Evolutionary conservation across 2,888 invertebrate species (phyloP).

Genomic region (Nomada goodeniana): DNA sequence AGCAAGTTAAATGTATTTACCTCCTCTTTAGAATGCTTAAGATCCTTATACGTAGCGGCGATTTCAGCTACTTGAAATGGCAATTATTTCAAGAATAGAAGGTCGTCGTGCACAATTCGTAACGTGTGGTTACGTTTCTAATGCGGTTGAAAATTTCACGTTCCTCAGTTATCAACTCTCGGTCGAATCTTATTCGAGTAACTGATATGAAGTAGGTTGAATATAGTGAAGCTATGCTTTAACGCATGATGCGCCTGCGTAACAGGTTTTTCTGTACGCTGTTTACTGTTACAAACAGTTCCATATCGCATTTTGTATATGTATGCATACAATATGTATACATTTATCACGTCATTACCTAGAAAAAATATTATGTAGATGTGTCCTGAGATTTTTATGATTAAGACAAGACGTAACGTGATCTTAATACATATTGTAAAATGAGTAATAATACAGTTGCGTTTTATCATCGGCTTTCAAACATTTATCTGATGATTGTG

Average conservation of each 20-base stretch:
- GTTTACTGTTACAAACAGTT: slow-evolving; percentile 8
- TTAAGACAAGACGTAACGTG: too few relatives aligned
- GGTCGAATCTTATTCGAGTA: slow-evolving; percentile 23
- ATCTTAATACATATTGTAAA: neutral
- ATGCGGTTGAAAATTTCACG: neutral
- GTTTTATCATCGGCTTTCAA: neutral
- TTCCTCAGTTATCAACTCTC: slow-evolving; percentile 17
- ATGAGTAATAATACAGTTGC: neutral
- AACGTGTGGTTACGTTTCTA: neutral
- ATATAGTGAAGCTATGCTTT: slow-evolving; percentile 8
- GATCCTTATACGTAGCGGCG: neutral
- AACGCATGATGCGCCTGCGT: slow-evolving; percentile 49
- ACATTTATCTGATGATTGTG: neutral
- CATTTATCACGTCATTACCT: neutral
- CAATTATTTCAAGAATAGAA: neutral
- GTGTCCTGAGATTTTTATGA: neutral
- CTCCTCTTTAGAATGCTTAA: slow-evolving; percentile 36
- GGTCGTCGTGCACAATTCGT: neutral
- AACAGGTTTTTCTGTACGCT: neutral
- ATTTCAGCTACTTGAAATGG: neutral
- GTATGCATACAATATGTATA: neutral
- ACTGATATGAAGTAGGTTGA: slow-evolving; percentile 56
- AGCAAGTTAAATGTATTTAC: slow-evolving; percentile 64
- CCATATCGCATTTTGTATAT: neutral
- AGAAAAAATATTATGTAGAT: neutral